Evolutionary conservation across 2,113 vertebrate species (phyloP).

Genomic region (Petroica traversi): DNA sequence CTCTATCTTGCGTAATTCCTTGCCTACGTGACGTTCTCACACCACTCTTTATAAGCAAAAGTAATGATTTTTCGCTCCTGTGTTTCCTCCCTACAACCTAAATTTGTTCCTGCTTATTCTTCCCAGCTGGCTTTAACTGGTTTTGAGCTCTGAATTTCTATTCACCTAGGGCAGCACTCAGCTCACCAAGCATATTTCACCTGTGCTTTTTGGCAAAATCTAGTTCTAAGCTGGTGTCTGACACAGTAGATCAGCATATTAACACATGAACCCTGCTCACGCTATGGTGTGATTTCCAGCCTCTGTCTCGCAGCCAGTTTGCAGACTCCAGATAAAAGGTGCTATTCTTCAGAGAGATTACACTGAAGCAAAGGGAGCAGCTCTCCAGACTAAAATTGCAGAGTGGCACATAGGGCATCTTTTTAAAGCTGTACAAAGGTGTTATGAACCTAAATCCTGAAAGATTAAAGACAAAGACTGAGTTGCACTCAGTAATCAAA

Average conservation of each 20-base stretch:
- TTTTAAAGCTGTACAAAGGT: neutral
- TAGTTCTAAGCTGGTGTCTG: neutral
- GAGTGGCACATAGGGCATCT: neutral
- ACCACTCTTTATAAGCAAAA: slow-evolving; percentile 25
- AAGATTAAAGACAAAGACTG: neutral
- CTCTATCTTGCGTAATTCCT: slow-evolving; percentile 45
- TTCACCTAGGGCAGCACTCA: neutral
- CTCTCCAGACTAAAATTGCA: neutral
- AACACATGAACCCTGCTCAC: neutral
- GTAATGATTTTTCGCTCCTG: neutral
- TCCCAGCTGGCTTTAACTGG: neutral
- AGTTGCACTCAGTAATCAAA: neutral
- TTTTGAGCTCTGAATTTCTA: neutral
- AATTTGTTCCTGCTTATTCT: neutral
- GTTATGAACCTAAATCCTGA: neutral
- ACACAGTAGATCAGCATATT: slow-evolving; percentile 24
- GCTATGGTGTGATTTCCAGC: neutral
- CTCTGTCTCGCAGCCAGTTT: neutral
- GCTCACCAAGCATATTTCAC: neutral
- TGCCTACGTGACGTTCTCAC: slow-evolving; percentile 43
- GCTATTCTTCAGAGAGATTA: slow-evolving; percentile 22
- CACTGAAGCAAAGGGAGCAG: neutral
- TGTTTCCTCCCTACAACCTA: neutral
- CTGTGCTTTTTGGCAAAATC: neutral
- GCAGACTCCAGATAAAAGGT: slow-evolving; percentile 3